Evolutionary conservation across 2,113 vertebrate genomes (phyloP), one percentile per base, ranked within the genome.

Genomic region (Protobothrops flavoviridis): DNA sequence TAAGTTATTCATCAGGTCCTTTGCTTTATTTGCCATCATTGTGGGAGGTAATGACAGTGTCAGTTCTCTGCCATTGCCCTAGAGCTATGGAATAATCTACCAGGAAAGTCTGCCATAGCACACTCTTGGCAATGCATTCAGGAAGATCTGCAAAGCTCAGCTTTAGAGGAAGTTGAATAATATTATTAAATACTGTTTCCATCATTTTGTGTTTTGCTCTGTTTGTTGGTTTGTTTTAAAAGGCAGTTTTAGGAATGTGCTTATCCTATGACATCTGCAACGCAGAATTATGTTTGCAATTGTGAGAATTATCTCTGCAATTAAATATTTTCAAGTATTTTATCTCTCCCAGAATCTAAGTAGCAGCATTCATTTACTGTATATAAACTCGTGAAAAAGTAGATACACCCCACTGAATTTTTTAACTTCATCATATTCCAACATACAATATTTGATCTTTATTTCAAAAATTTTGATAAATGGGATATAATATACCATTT

Each of bases 11-110:
- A 57, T 57, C 53, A 56, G n/a, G 39, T n/a, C 10, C 50, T 91
- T 17, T 91, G 53, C 85, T 87, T 91, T 91, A 85, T 86, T 69
- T 91, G 90, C 74, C 15, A 86, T 86, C 33, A 56, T 86, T 10
- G 4, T 17, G 8, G 43, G 91, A 59, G 53, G 55, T 87, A 86
- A 59, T 59, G 81, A 48, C 33, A 91, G 6, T 21, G 26, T 45
- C 15, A 17, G 21, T 91, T 88, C 6, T 15, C 57, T 88, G 21
- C 29, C 48, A 5, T 53, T 45, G 33, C 91, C 50, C 33, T 48
- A 15, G 33, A 39, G 33, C 45, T 92, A 52, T 88, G 50, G 86
- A 43, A 26, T 29, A n/a, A 33, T 23, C 12, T 81, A 20, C 52
- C 61, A 81, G 57, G 87, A 52, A 39, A 24, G 11, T 50, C 24